These are phyloP conservation scores for Alosa alosa DNA, from an alignment of 2,113 vertebrate genomes.

Conservation along the genomic window DNA sequence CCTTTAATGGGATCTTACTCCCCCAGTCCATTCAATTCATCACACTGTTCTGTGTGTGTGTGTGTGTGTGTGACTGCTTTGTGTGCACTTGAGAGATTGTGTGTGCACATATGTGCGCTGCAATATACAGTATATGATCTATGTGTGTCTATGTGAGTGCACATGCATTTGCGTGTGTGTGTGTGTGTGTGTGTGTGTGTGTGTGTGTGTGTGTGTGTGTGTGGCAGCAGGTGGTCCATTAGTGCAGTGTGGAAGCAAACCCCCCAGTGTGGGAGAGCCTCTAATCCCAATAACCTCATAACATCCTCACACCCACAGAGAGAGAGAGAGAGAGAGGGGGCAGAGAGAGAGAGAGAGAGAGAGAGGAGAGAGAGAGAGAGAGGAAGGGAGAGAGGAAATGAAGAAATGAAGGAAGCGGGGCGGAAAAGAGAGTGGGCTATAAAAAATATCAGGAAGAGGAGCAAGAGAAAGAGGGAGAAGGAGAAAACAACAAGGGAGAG, in stretches of 20 bases:
- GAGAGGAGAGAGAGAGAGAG: neutral
- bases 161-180: neutral
- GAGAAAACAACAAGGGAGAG: too few species aligned
- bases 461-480: too few species aligned
- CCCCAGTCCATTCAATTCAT: constrained; percentile 2
- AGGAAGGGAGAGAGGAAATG: neutral
- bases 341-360: neutral
- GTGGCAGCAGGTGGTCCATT: constrained; percentile 22
- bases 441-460: too few species aligned
- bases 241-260: neutral
- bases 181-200: neutral
- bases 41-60: neutral
- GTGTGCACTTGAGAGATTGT: neutral
- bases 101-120: neutral
- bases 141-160: too few species aligned
- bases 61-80: neutral
- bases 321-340: neutral
- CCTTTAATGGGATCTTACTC: constrained; percentile 53
- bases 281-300: constrained; percentile 26
- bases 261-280: neutral
- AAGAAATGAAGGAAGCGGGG: too few species aligned
- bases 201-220: neutral
- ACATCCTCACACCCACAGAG: constrained; percentile 6
- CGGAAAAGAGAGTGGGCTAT: too few species aligned
- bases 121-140: too few species aligned